phyloP scores from a whole-genome alignment of 2,797 vertebrate species.

The Argentina silus region DNA sequence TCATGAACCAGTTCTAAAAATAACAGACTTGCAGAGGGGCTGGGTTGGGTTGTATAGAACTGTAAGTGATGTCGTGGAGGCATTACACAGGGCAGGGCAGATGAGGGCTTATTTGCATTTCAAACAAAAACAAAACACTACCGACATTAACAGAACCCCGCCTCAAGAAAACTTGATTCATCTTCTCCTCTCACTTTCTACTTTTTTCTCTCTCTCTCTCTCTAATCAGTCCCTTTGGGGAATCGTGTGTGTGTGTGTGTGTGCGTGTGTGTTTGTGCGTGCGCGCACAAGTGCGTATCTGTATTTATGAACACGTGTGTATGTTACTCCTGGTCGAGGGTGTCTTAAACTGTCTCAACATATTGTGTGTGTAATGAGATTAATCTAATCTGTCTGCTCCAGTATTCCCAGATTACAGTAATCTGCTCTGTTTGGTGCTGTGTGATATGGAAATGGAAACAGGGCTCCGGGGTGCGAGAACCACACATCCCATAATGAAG shows the following conservation, averaged over 20 bases:
- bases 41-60: not conserved
- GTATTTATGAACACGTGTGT: not conserved
- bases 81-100: not conserved
- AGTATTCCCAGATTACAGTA: constrained; percentile 77
- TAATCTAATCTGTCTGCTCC: constrained; percentile 77
- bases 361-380: constrained; percentile 29
- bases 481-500: constrained; percentile 70
- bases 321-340: not conserved
- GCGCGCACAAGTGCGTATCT: not conserved
- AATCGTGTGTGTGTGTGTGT: not conserved
- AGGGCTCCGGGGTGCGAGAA: constrained; percentile 54
- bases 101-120: constrained; percentile 53
- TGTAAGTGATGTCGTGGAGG: not conserved
- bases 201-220: not conserved
- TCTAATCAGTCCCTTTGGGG: not conserved
- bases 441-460: constrained; percentile 69
- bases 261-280: not conserved
- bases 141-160: constrained; percentile 11
- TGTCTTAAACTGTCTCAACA: not conserved
- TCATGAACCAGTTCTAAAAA: not conserved
- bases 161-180: constrained; percentile 13
- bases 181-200: not conserved
- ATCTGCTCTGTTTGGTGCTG: constrained; percentile 70
- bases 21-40: constrained; percentile 8
- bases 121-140: constrained; percentile 37